phyloP scores from a whole-genome alignment of 2,888 invertebrate species.

The Micropterix aruncella region DNA sequence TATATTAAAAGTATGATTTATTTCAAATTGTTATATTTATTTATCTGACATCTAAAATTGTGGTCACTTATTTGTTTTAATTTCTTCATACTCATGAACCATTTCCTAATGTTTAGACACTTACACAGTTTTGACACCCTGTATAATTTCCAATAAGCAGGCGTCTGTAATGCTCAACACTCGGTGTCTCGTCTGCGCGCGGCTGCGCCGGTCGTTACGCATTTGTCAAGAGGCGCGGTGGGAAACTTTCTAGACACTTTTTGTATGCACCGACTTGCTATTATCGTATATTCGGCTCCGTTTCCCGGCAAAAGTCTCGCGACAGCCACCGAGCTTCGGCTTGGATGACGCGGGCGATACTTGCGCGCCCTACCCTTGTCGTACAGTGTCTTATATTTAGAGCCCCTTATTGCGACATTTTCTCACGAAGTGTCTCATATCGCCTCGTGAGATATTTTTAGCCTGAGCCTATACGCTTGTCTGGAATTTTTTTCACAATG shows the following conservation, averaged over 20 bases:
- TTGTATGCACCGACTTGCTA: slow-evolving; percentile 31
- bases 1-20: no score
- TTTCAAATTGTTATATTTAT: no score
- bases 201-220: slow-evolving; percentile 8
- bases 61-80: no score
- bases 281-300: background rate
- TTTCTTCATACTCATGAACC: no score
- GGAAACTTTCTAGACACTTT: slow-evolving; percentile 45
- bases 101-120: no score
- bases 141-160: no score
- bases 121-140: no score
- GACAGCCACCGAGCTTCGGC: background rate
- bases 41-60: no score
- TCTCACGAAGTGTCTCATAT: background rate
- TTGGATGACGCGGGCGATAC: background rate
- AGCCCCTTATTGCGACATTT: background rate
- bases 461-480: background rate
- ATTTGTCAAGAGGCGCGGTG: slow-evolving; percentile 23
- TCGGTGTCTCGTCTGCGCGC: no score
- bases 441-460: background rate
- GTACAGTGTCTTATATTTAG: background rate
- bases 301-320: background rate
- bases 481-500: no score
- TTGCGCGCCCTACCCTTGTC: background rate
- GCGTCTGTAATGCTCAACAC: no score